phyloP scores from a whole-genome alignment of 2,113 vertebrate genomes.

The Seriola dumerili region DNA sequence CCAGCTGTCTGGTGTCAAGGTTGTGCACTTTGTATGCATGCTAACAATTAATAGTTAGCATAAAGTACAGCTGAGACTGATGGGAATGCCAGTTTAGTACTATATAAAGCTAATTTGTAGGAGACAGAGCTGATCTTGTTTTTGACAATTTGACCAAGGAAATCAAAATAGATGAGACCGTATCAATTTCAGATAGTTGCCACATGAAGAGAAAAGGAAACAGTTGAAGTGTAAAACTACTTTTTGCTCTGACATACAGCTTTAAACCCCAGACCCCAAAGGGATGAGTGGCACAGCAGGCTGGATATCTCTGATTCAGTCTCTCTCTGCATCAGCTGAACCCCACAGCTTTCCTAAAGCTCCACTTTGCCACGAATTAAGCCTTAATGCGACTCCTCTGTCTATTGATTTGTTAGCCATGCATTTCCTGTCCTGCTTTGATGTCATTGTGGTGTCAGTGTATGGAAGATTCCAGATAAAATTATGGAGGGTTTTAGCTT shows the following conservation, averaged over 20 bases:
- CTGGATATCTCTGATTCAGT: slow-evolving; percentile 69
- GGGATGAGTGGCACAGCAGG: slow-evolving; percentile 62
- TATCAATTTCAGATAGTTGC: not conserved
- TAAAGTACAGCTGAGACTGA: not conserved
- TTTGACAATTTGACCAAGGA: not conserved
- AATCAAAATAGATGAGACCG: not conserved
- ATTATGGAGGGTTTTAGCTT: slow-evolving; percentile 85
- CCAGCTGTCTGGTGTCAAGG: not conserved
- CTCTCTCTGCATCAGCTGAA: slow-evolving; percentile 66
- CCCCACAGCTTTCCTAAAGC: slow-evolving; percentile 76
- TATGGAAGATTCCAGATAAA: slow-evolving; percentile 87
- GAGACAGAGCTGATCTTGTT: not conserved
- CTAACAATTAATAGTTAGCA: not conserved
- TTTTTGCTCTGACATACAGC: slow-evolving; percentile 42
- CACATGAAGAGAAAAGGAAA: slow-evolving; percentile 19
- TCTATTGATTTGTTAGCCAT: slow-evolving; percentile 83
- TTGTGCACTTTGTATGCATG: not conserved
- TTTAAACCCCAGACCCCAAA: slow-evolving; percentile 54
- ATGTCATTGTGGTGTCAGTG: slow-evolving; percentile 85
- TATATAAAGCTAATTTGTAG: not conserved
- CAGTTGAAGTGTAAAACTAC: slow-evolving; percentile 38
- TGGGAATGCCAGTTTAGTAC: not conserved
- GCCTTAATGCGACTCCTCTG: slow-evolving; percentile 82
- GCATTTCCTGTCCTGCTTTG: slow-evolving; percentile 85
- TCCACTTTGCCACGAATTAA: slow-evolving; percentile 82